These are phyloP conservation scores for Puma concolor DNA, from an alignment of 2,113 vertebrate genomes.

Conservation along the genomic window DNA sequence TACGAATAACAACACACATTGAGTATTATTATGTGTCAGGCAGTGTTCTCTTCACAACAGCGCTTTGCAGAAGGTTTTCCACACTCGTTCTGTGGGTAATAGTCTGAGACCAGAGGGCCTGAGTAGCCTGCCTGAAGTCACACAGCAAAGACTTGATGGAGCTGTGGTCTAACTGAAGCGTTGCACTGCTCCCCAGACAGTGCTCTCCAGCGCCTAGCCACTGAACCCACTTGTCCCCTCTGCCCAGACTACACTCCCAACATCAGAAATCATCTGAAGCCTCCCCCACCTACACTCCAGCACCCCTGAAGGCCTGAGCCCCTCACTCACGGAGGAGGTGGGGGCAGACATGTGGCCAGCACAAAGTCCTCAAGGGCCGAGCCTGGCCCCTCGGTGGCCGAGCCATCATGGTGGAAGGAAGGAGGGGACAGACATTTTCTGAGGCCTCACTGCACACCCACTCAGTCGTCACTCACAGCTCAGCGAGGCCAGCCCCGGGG, in stretches of 20 bases:
- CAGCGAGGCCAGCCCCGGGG: background rate
- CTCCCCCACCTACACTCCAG: background rate
- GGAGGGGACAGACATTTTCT: background rate
- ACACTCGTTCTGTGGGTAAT: background rate
- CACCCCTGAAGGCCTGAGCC: background rate
- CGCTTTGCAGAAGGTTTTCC: background rate
- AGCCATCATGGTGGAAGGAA: background rate
- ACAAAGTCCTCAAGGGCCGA: background rate
- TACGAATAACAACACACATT: background rate
- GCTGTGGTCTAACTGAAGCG: rapidly evolving
- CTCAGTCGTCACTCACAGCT: background rate
- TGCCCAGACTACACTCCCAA: background rate
- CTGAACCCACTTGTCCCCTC: rapidly evolving
- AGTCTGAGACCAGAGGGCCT: background rate
- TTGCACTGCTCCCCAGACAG: background rate
- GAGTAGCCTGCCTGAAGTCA: background rate
- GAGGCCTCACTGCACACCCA: background rate
- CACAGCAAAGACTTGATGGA: background rate
- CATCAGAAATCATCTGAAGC: background rate
- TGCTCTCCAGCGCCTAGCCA: background rate
- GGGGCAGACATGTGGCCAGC: rapidly evolving
- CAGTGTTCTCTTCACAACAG: background rate
- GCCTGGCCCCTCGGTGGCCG: background rate
- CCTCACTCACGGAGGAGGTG: background rate
- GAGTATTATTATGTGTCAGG: too few species aligned